These are phyloP conservation scores for Danio rerio DNA, from an alignment of 2,113 vertebrate species.

Conservation along the genomic window GRCz12tu NC_133200.1:4008501-4009000, in stretches of 20 bases:
- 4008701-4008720: not conserved
- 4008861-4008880: too few species aligned
- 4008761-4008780: not conserved
- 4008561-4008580: conserved; percentile 38
- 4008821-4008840: not conserved
- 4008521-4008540: conserved; percentile 56
- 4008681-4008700: not conserved
- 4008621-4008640: conserved; percentile 50
- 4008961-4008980: too few species aligned
- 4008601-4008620: conserved; percentile 15
- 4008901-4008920: not conserved
- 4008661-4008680: not conserved
- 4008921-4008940: not conserved
- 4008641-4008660: conserved; percentile 32
- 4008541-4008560: conserved; percentile 37
- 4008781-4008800: not conserved
- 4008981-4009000: too few species aligned
- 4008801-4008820: not conserved
- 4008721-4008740: not conserved
- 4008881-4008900: not conserved
- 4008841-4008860: too few species aligned
- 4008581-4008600: conserved; percentile 33
- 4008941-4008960: not conserved
- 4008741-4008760: not conserved
- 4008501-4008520: conserved; percentile 54